A percentile compares a stretch with the other conserved stretches of the same genome.
Evolutionary conservation across 2,888 invertebrate genomes (phyloP).

Genomic region (Tuta absoluta): DNA sequence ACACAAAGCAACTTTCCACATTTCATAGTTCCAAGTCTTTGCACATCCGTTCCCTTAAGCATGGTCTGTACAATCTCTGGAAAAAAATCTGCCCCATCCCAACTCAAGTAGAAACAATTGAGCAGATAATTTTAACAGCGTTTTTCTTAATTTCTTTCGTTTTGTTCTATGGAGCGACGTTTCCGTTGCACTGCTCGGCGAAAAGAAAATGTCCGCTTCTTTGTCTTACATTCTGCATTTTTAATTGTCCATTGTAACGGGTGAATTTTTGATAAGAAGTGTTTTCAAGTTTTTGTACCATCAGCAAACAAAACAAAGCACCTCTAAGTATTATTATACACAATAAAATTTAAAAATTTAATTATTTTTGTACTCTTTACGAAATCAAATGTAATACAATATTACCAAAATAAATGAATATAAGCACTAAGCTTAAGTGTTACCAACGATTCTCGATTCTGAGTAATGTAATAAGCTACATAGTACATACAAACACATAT

Average conservation of each 20-base stretch:
- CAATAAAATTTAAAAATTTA: too few relatives aligned
- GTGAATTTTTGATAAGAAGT: constrained; percentile 21
- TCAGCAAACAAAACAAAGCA: neutral
- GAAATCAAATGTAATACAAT: too few relatives aligned
- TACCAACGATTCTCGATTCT: too few relatives aligned
- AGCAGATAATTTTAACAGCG: constrained; percentile 46
- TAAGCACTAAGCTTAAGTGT: too few relatives aligned
- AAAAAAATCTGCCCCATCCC: constrained; percentile 45
- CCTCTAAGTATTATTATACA: too few relatives aligned
- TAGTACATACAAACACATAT: too few relatives aligned
- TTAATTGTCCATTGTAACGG: constrained; percentile 34
- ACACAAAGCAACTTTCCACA: too few relatives aligned
- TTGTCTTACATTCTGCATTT: constrained; percentile 33
- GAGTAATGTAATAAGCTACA: too few relatives aligned
- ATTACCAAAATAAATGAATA: too few relatives aligned
- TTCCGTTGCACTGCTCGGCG: constrained; percentile 43
- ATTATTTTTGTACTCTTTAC: too few relatives aligned
- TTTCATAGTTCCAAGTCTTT: too few relatives aligned
- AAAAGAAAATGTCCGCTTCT: constrained; percentile 27
- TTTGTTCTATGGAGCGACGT: constrained; percentile 43
- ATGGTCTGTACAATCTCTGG: constrained; percentile 25
- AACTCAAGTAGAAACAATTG: constrained; percentile 46
- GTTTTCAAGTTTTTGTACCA: neutral
- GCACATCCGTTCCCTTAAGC: neutral
- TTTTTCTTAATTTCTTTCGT: constrained; percentile 44